Evolutionary conservation across 2,888 invertebrate genomes (phyloP).

Genomic region (Mallateleia sp.): DNA sequence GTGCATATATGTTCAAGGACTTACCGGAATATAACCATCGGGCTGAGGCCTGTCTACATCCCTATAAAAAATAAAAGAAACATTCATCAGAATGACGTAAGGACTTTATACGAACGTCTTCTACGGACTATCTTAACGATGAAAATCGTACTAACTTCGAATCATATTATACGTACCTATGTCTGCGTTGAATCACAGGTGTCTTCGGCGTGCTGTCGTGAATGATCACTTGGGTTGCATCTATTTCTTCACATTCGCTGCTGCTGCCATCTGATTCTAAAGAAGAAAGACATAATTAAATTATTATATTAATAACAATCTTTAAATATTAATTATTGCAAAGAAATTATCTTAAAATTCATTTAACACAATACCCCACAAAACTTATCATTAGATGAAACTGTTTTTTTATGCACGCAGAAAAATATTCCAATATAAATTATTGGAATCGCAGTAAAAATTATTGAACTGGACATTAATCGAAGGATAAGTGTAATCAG

Average conservation of each 20-base stretch:
- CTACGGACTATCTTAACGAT: conserved; percentile 62
- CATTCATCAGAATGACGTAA: conserved; percentile 83
- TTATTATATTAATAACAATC: neutral
- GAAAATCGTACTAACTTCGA: too few species aligned
- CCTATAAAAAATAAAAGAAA: conserved; percentile 84
- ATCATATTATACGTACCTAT: conserved; percentile 83
- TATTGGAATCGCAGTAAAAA: too few species aligned
- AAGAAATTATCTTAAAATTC: conserved; percentile 90
- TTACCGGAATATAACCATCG: conserved; percentile 89
- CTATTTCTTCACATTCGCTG: conserved; percentile 93
- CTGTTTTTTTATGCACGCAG: too few species aligned
- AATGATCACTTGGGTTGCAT: conserved; percentile 94
- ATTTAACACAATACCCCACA: too few species aligned
- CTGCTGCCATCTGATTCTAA: conserved; percentile 87
- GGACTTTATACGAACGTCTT: conserved; percentile 77
- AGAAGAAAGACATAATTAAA: conserved; percentile 44
- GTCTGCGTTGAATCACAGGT: conserved; percentile 91
- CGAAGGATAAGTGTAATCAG: too few species aligned
- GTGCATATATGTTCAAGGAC: conserved; percentile 82
- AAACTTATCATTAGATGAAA: too few species aligned
- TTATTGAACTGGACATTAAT: too few species aligned
- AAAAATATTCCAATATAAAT: too few species aligned
- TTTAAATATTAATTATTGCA: too few species aligned
- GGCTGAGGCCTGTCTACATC: conserved; percentile 88
- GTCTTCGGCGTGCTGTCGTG: conserved; percentile 94